Evolutionary conservation across 2,888 invertebrate species (phyloP), one percentile per base, ranked within the genome.

Genomic region (Orthosia gothica): DNA sequence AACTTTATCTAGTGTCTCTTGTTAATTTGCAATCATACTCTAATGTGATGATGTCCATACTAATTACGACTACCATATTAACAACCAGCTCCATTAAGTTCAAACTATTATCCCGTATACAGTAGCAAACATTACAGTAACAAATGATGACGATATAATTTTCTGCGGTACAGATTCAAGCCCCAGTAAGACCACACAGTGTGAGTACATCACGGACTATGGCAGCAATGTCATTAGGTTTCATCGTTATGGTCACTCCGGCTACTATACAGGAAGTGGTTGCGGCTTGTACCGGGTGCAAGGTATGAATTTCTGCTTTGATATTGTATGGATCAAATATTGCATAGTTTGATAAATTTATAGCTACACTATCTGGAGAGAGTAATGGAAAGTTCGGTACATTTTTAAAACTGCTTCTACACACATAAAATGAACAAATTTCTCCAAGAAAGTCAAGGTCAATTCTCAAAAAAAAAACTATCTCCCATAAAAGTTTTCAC

Each of bases 181-280:
- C 93, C 5, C 95, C 95, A 55, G 98, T 98, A 12, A 88, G 98
- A 88, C 97, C 98, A 72, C 97, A 98, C 89, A 98, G 98, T 90
- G 98, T 98, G 65, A 97, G 98, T 85, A 98, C 98, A 20, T 98
- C 98, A 57, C 97, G 98, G 88, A 98, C 99, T 81, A 98, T 99
- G 98, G 99, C 99, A 0, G 98, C 99, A 67, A 99, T 99, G 97
- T 99, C 99, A 77, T 96, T 99, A 90, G 98, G 98, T 74, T 99
- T 99, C 96, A 98, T 99, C 91, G 98, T 99, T 75, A 98, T 98
- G 97, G 98, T 99, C 84, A 99, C 99, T 76, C 99, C 99, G 59
- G 99, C 98, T 97, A 98, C 98, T 65, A 98, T 99, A 87, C 98
- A 98, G 95, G 99, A 99, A 97, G 98, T 99, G 80, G 98, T 99